Base-by-base conservation (phyloP, 2,797 vertebrate genomes). In the Hippocampus kuda region DNA sequence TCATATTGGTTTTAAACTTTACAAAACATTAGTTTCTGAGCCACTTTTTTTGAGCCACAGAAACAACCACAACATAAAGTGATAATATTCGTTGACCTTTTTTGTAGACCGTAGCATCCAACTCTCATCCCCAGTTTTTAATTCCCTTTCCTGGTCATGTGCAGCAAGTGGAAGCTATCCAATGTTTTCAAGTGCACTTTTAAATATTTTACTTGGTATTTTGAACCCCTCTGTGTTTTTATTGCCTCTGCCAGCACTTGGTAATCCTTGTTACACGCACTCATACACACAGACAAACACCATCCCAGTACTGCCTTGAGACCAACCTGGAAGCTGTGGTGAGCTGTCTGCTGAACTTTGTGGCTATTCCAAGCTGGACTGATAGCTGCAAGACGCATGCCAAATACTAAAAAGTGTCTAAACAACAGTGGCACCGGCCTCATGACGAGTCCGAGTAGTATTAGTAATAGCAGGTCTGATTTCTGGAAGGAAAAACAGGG, bases 311-410 rank as follows among this genome's bases (percentile, higher is more conserved):
- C 72, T 74, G 74, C 71, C 76, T 70, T 65, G 70, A 77, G 78
- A 88, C 76, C 77, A 70, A 75, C 80, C 74, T 76, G 84, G 75
- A 85, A 70, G 56, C 68, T 42, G 46, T 6, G 77, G 83, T 83
- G 83, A 87, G 83, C 79, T 65, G 72, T 80, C 73, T 77, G 75
- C n/a, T 67, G 76, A 66, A 65, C 70, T 77, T 71, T 73, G 71
- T 79, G 67, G 75, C 76, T 81, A 82, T 74, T 51, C 72, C 65
- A 64, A 66, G 64, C 68, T 77, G 74, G 73, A 75, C 65, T 73
- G 71, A 70, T 54, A 66, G 73, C 73, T 73, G 66, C 12, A 15
- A 81, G 73, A 71, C 72, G 77, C 79, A 74, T 79, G 81, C 75
- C 76, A 80, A 46, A 48, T 68, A 65, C 66, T 73, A 70, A 73